Evolutionary conservation across 37 sponge, comb jelly and placozoan genomes (phyloP), one percentile per base, ranked within the genome.

Genomic region (Haliclona indistincta): DNA sequence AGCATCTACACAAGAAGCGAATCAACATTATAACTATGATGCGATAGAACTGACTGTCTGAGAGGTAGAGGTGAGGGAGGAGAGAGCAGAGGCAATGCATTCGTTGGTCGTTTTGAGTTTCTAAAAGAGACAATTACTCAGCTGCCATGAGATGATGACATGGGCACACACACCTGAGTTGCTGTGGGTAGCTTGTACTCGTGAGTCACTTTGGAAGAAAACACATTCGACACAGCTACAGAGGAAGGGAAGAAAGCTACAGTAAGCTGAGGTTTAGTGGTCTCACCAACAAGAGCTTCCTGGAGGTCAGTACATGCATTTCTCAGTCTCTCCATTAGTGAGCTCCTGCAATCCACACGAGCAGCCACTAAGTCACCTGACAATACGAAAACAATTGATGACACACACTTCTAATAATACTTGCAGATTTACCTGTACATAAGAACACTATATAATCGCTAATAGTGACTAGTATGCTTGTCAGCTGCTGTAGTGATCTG

Each of bases 91-190:
- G 0, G 86, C 73, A 23, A 90, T 76, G 38, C 94, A 94, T 41
- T 94, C 94, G 51, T 94, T 88, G 56, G 91, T 86, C 10, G 91
- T 89, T 35, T 82, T 90, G 35, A 94, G 84, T 68, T 70, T 86
- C 94, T 94, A 62, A 0, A 34, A 44, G 15, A 2, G 2, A 60
- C 4, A 68, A 4, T 19, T 38, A 62, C 47, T 25, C 22, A 10
- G 10, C 23, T 6, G 13, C 4, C 17, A 3, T 62, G 40, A 42
- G 25, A 29, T 23, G 33, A 2, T 19, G 39, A 33, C 44, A 71
- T 10, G 17, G 30, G 63, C 11, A 56, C 35, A 58, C 76, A 17
- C 28, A 85, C 91, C 62, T 81, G 84, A 19, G 79, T 49, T 35
- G 68, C 36, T 1, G 74, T 93, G 4, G 93, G 93, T 39, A 93